Evolutionary conservation across 2,888 invertebrate genomes (phyloP).

Genomic region (Drosophila histrio): DNA sequence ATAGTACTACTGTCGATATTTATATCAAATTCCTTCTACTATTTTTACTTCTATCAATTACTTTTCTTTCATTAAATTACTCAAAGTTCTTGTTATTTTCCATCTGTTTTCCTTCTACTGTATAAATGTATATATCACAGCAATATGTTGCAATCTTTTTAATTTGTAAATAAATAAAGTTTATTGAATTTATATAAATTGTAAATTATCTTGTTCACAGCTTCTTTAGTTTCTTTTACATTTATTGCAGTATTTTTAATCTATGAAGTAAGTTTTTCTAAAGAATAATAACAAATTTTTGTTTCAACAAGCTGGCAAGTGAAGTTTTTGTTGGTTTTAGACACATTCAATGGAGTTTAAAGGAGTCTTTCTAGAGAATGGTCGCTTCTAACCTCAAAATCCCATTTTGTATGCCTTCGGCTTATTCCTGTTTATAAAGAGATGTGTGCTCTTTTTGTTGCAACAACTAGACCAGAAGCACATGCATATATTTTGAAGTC

Average conservation of each 20-base stretch:
- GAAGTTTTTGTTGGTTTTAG: neutral
- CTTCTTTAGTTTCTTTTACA: neutral
- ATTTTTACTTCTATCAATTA: too few species aligned
- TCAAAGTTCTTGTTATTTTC: too few species aligned
- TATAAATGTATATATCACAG: too few species aligned
- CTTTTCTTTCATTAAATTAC: too few species aligned
- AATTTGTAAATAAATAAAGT: neutral
- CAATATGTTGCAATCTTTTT: too few species aligned
- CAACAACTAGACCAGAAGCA: constrained; percentile 36
- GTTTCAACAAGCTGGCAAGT: neutral
- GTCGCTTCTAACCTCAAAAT: constrained; percentile 21
- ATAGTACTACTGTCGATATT: too few species aligned
- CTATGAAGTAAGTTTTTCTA: neutral
- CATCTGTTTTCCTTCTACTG: too few species aligned
- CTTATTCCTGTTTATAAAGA: constrained; percentile 6
- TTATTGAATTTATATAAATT: neutral
- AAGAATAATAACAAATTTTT: neutral
- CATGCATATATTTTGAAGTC: constrained; percentile 5
- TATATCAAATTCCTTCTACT: too few species aligned
- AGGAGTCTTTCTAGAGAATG: neutral
- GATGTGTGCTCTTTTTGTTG: constrained; percentile 5
- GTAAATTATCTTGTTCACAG: too few species aligned
- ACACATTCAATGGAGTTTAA: neutral
- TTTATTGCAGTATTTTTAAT: neutral
- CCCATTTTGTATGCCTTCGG: constrained; percentile 1